These are phyloP conservation scores for Eulemur macaco DNA, from an alignment of 2,113 vertebrate species.

Conservation along the genomic window DNA sequence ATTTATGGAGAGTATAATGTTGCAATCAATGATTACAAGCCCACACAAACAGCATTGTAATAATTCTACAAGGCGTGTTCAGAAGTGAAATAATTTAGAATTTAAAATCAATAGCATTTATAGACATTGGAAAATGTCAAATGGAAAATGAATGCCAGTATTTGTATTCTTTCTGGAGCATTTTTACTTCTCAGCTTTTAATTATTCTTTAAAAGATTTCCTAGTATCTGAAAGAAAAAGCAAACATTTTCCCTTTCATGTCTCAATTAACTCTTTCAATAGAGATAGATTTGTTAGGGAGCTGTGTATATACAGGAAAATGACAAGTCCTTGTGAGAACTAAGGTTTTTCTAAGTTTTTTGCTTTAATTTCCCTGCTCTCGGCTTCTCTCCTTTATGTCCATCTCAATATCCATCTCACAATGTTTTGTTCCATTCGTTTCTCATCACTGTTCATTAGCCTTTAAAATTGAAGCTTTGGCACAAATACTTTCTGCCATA, in stretches of 20 bases:
- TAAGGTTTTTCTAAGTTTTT: neutral
- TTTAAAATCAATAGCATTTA: conserved; percentile 76
- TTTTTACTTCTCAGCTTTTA: conserved; percentile 43
- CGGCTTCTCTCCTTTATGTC: neutral
- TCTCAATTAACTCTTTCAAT: conserved; percentile 26
- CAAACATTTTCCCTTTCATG: neutral
- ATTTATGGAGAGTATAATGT: conserved; percentile 73
- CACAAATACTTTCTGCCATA: neutral
- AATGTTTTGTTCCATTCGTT: neutral
- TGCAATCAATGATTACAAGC: conserved; percentile 76
- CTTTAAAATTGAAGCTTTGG: neutral
- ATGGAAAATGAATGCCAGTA: conserved; percentile 50
- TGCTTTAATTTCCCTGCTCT: neutral
- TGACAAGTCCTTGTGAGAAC: neutral
- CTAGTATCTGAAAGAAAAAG: conserved; percentile 10
- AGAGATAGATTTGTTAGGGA: neutral
- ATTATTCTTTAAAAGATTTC: conserved; percentile 51
- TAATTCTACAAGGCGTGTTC: conserved; percentile 64
- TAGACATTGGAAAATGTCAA: conserved; percentile 72
- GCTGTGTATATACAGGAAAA: neutral
- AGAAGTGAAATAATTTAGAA: conserved; percentile 73
- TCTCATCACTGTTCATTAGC: neutral
- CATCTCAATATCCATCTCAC: neutral
- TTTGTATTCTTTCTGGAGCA: conserved; percentile 46
- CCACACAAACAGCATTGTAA: conserved; percentile 60